These are phyloP conservation scores for Callithrix jacchus DNA, from an alignment of 2,113 vertebrate genomes.

Conservation along the genomic window DNA sequence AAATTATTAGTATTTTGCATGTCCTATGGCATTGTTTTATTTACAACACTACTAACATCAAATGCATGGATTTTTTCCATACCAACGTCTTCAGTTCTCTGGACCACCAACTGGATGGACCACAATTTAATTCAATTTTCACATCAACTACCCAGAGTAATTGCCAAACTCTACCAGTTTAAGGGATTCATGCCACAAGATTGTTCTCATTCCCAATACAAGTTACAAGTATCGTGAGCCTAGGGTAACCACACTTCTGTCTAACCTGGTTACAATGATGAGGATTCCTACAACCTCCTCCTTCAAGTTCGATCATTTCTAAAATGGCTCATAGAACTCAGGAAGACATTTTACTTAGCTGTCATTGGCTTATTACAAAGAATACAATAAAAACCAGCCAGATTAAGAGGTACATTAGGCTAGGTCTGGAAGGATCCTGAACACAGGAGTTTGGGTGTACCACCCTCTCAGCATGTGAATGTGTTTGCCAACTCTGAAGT, in stretches of 20 bases:
- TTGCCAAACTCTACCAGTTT: background rate
- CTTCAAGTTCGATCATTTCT: background rate
- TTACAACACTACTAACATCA: background rate
- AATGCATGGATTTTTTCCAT: background rate
- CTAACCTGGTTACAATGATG: background rate
- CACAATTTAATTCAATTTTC: background rate
- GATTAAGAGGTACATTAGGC: background rate
- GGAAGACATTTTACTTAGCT: background rate
- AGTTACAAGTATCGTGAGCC: background rate
- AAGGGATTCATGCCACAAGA: background rate
- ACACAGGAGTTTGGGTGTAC: background rate
- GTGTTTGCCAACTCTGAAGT: background rate
- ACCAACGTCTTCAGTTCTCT: background rate
- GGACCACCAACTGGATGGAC: background rate
- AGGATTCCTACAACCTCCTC: background rate
- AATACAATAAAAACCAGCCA: background rate
- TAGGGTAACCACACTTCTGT: background rate
- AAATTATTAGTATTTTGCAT: background rate
- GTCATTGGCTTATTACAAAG: background rate
- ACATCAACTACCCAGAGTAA: background rate
- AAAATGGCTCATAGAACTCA: background rate
- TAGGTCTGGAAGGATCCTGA: background rate
- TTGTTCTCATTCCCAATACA: too few relatives aligned
- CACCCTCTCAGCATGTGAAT: background rate
- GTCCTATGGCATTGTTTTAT: background rate